Conservation (phyloP, 2,888 invertebrate species). For the Hyalella azteca region DNA sequence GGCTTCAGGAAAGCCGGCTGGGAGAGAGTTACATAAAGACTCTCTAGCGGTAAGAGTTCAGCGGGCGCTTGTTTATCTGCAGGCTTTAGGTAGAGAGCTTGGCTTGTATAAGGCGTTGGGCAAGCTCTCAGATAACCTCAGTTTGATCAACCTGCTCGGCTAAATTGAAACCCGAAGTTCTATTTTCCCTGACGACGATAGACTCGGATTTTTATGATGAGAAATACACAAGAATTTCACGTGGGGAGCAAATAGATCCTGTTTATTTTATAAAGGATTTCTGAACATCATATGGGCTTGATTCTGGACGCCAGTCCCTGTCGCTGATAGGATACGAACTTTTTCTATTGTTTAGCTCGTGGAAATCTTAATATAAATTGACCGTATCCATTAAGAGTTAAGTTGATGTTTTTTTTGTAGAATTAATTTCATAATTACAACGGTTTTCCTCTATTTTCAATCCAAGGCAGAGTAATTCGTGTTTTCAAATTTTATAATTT, state of each 20-base stretch:
- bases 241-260: too few relatives aligned
- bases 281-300: neutral
- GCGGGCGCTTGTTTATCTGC: conserved; percentile 4
- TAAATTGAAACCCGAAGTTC: neutral
- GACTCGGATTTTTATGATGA: conserved; percentile 27
- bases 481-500: too few relatives aligned
- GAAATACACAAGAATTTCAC: conserved; percentile 32
- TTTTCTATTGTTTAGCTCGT: neutral
- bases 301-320: neutral
- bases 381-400: too few relatives aligned
- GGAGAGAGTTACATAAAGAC: neutral
- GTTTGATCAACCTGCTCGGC: neutral
- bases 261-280: too few relatives aligned
- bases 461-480: too few relatives aligned
- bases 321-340: neutral
- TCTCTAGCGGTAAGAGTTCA: too few relatives aligned
- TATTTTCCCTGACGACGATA: neutral
- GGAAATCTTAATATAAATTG: too few relatives aligned
- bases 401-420: too few relatives aligned
- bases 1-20: neutral
- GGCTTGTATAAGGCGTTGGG: neutral
- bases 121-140: neutral
- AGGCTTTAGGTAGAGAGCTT: neutral
- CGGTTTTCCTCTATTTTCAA: too few relatives aligned
- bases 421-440: too few relatives aligned